Percentiles rank a stretch among this genome's conserved stretches.
These are phyloP conservation scores for Chalcosyrphus nemorum DNA, from an alignment of 2,888 invertebrate species.

Conservation along the genomic window DNA sequence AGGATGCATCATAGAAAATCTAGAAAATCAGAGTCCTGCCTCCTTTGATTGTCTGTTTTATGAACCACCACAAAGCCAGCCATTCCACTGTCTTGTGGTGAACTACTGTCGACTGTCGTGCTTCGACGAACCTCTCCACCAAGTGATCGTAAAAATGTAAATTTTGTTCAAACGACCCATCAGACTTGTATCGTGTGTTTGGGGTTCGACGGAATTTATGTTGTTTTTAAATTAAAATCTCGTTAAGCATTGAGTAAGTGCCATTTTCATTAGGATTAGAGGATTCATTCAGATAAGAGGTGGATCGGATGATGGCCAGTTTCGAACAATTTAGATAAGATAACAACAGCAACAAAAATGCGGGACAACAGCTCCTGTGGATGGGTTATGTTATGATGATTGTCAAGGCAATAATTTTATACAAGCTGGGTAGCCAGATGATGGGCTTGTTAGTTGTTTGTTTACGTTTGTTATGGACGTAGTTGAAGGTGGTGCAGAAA, in stretches of 20 bases:
- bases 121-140: conserved; percentile 26
- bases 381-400: conserved; percentile 48
- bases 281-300: not conserved
- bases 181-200: not conserved
- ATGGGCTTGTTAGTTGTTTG: not conserved
- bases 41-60: conserved; percentile 26
- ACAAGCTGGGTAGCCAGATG: not conserved
- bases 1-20: conserved; percentile 27
- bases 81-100: conserved; percentile 4
- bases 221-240: conserved; percentile 58
- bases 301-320: conserved; percentile 6
- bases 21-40: not conserved
- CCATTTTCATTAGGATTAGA: conserved; percentile 63
- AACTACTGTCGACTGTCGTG: conserved; percentile 56
- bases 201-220: conserved; percentile 51
- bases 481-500: too few relatives aligned
- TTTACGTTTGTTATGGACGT: not conserved
- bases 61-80: conserved; percentile 20
- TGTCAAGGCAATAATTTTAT: conserved; percentile 14
- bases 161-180: conserved; percentile 59
- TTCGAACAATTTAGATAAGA: conserved; percentile 59
- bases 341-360: conserved; percentile 48
- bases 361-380: conserved; percentile 53
- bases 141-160: conserved; percentile 63
- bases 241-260: conserved; percentile 63